Base-by-base conservation (phyloP, 2,113 vertebrate species). In the Dendropsophus ebraccatus region DNA sequence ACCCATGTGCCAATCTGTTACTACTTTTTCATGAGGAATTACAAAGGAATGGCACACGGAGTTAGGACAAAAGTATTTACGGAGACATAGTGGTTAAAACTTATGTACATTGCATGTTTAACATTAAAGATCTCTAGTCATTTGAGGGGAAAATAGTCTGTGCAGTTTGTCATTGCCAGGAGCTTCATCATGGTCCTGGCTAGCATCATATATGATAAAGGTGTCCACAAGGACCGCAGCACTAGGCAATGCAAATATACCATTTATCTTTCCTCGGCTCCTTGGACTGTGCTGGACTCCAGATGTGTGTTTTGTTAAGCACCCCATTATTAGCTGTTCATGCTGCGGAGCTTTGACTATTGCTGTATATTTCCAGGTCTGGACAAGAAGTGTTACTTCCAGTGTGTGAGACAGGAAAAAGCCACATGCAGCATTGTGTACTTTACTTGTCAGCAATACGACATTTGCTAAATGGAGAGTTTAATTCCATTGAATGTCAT, bases 271-370 rank as follows among this genome's bases (percentile, higher is more conserved):
- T 16, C 52, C 52, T 7, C 19, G 2, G 19, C 52, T 60, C 28
- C 23, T 37, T 41, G 35, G 54, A 41, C 35, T 45, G 21, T 25
- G 54, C 54, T 60, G 52, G 32, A 14, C 77, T 80, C 77, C 77
- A 80, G 77, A 80, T 80, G 77, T 78, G 50, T 60, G 32, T 60
- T 60, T 60, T 80, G 35, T 35, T 60, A 58, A 80, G 77, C 35
- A 60, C 77, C 77, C 77, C 77, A 80, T 80, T 80, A 80, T 58
- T 80, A 60, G 54, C 76, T 30, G 49, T 58, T 28, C 19, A 41
- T 16, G 23, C 32, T 79, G 14, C 76, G 7, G 50, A 35, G 76
- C 54, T n/a, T 12, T 21, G 25, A 37, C 52, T 79, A 58, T 58
- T 54, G 52, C 76, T 13, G 56, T 35, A 32, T 35, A 14, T 45